These are phyloP conservation scores for Pegoplata infirma DNA, from an alignment of 2,888 invertebrate species.

Conservation along the genomic window DNA sequence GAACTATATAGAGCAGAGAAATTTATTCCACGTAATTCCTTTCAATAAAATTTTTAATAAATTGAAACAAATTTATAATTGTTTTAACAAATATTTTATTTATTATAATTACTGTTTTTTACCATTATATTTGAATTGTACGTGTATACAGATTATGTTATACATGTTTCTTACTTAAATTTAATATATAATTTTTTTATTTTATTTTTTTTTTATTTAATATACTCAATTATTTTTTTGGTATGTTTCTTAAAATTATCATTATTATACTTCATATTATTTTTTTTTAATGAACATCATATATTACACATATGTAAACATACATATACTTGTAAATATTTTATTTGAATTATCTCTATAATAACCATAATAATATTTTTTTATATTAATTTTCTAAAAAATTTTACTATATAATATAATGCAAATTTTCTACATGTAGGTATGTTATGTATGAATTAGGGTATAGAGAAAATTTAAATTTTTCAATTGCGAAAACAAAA, in stretches of 20 bases:
- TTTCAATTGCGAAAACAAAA: no score
- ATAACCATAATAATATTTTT: no score
- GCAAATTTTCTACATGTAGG: no score
- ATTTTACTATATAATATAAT: no score
- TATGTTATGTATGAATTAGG: no score
- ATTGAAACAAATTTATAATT: conserved; percentile 3
- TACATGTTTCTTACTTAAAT: conserved; percentile 3
- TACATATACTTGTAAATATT: background rate
- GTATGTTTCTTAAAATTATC: no score
- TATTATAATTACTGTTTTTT: conserved; percentile 23
- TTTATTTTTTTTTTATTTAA: conserved; percentile 18
- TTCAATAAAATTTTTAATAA: background rate
- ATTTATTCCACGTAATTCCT: no score
- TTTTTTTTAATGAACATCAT: background rate
- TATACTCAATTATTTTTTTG: conserved; percentile 9
- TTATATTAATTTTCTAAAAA: no score
- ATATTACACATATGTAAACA: background rate
- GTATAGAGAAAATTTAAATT: no score
- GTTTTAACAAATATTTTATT: conserved; percentile 56
- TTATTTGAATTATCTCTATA: no score
- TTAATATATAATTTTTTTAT: background rate
- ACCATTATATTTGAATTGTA: conserved; percentile 5
- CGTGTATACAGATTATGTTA: conserved; percentile 38
- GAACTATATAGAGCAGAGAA: no score
- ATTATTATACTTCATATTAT: background rate